Evolutionary conservation across 2,113 vertebrate species (phyloP).

Genomic region (Rhodinocichla rosea): DNA sequence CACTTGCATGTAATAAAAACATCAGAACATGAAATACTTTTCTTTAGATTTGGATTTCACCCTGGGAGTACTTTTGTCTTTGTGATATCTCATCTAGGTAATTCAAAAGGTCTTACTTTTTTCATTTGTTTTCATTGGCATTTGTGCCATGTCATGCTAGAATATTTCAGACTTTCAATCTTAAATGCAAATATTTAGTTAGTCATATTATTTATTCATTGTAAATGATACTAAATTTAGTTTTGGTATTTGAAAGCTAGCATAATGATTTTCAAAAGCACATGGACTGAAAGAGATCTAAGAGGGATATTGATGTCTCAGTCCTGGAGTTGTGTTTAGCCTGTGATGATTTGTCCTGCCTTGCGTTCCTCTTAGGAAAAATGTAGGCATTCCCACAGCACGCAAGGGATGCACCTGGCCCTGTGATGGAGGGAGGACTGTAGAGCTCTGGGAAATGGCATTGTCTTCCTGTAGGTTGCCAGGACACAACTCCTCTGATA

Average conservation of each 20-base stretch:
- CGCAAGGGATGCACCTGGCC: accelerated
- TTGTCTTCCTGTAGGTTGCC: not conserved
- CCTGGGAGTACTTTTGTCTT: not conserved
- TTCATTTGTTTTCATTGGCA: not conserved
- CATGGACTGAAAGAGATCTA: not conserved
- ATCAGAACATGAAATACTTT: not conserved
- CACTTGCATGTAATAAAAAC: not conserved
- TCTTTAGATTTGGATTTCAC: not conserved
- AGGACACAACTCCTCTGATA: not conserved
- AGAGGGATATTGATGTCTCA: not conserved
- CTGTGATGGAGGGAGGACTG: not conserved
- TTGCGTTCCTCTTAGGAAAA: not conserved
- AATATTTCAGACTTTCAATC: not conserved
- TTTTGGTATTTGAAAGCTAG: not conserved
- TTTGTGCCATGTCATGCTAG: not conserved
- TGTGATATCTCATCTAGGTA: not conserved
- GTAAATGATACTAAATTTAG: not conserved
- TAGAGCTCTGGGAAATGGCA: not conserved
- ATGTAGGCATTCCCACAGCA: not conserved
- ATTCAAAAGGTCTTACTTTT: not conserved
- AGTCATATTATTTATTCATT: not conserved
- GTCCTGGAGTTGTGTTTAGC: accelerated
- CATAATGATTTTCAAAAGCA: not conserved
- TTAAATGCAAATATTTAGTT: not conserved
- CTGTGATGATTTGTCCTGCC: not conserved